Base-by-base conservation (phyloP, 1,140 invertebrate genomes). In the Oscheius sp. region DNA sequence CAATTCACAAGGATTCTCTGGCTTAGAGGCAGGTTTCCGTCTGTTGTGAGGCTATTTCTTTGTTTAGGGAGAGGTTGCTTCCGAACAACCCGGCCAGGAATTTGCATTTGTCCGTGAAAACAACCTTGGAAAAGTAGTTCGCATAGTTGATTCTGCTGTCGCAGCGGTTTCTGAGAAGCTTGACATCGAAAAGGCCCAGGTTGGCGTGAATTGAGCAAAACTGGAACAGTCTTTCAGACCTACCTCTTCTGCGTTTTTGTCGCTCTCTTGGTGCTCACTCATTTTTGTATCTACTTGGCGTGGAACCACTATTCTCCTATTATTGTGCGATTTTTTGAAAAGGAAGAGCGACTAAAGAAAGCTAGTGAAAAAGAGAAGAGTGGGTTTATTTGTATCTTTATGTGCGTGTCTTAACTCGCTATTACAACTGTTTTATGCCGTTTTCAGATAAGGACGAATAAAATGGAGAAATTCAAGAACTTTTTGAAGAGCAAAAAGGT, bases 391-490 rank as follows among this genome's bases (percentile, higher is more conserved):
- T n/a, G 7, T 63, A n/a, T 10, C 15, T 36, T 63, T 1, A 32
- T 63, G 10, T 0, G 31, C 32, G 7, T 63, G 31, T 15, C 10
- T 63, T 63, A 63, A 26, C 13, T 59, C 13, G 13, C 15, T 23
- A 15, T 23, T 28, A 13, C 29, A 15, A 59, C 55, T 15, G 55
- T 31, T 31, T 32, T 63, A 13, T 34, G 18, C 35, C 15, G 15
- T 31, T 66, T 65, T 13, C 63, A 68, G 46, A 49, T 13, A 70
- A 74, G 35, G 71, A 73, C 29, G 71, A 74, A 29, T 71, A 69
- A 68, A 26, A 74, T 74, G 73, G 69, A 74, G 18, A 63, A 20
- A 31, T 64, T 75, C 58, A 75, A 75, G 45, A 75, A 72, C 26
- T 75, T 75, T 58, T 18, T 75, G 7, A 59, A 46, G 20, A 68